Conservation (phyloP, 2,888 invertebrate species). For the Hipparchia semele region DNA sequence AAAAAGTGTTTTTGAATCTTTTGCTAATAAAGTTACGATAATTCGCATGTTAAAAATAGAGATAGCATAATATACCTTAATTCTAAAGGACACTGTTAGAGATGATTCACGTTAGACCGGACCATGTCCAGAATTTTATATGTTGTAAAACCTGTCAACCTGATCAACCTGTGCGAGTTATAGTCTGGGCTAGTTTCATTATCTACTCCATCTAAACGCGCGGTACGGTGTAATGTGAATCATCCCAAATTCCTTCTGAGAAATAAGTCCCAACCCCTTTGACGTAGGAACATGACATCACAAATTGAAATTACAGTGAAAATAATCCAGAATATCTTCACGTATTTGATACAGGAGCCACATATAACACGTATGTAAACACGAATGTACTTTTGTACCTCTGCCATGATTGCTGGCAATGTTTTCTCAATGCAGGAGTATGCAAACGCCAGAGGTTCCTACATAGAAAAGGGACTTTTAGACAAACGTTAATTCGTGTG, state of each 20-base stretch:
- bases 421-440: conserved; percentile 88
- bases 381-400: conserved; percentile 74
- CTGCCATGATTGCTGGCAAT: conserved; percentile 84
- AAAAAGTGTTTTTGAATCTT: too few species aligned
- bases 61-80: too few species aligned
- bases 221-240: too few species aligned
- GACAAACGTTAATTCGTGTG: neutral
- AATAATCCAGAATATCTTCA: neutral
- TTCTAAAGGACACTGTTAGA: too few species aligned
- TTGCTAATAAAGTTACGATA: neutral
- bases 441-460: conserved; percentile 84
- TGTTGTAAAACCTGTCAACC: too few species aligned
- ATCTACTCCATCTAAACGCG: too few species aligned
- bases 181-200: too few species aligned
- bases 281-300: conserved; percentile 27
- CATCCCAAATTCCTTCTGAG: conserved; percentile 13
- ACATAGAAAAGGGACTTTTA: conserved; percentile 38
- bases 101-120: too few species aligned
- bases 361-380: conserved; percentile 34
- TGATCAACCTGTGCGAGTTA: too few species aligned
- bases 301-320: conserved; percentile 9
- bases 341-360: conserved; percentile 26
- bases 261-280: conserved; percentile 6
- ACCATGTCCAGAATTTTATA: too few species aligned
- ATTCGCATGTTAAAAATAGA: neutral